A percentile compares a stretch with the other conserved stretches of the same genome.
Evolutionary conservation across 2,797 vertebrate species (phyloP).

Genomic region (Spinus olivaceus): DNA sequence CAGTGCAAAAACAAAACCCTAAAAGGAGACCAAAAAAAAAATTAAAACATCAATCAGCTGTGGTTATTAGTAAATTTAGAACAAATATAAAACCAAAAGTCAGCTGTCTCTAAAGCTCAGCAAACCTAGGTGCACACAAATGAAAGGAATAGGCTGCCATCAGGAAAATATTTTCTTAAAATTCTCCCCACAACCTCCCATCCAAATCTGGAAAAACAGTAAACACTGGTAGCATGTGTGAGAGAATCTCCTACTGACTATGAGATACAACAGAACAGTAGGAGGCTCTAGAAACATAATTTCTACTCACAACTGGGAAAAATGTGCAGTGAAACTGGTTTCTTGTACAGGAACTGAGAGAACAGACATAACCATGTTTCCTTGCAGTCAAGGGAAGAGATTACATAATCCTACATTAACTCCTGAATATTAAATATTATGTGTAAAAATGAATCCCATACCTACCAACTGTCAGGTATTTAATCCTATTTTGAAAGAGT

Average conservation of each 20-base stretch:
- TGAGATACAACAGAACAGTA: not conserved
- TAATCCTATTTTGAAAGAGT: not conserved
- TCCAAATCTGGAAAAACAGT: not conserved
- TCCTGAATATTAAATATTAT: not conserved
- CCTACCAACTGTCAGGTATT: not conserved
- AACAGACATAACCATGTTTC: not conserved
- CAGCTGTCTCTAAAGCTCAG: not conserved
- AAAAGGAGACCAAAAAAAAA: not conserved
- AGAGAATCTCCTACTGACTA: not conserved
- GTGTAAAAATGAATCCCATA: not conserved
- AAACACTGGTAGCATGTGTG: not conserved
- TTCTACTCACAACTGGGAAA: not conserved
- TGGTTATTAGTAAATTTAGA: not conserved
- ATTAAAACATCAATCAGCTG: not conserved
- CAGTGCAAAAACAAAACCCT: slow-evolving; percentile 78
- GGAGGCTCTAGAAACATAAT: not conserved
- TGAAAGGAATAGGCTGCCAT: not conserved
- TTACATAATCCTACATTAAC: not conserved
- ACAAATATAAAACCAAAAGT: not conserved
- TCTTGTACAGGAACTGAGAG: not conserved
- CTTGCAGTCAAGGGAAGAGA: not conserved
- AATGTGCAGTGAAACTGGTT: not conserved
- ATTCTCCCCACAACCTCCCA: not conserved
- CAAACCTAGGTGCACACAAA: not conserved
- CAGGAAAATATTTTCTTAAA: not conserved